Evolutionary conservation across 2,113 vertebrate genomes (phyloP), one percentile per base, ranked within the genome.

Genomic region (Indri indri): DNA sequence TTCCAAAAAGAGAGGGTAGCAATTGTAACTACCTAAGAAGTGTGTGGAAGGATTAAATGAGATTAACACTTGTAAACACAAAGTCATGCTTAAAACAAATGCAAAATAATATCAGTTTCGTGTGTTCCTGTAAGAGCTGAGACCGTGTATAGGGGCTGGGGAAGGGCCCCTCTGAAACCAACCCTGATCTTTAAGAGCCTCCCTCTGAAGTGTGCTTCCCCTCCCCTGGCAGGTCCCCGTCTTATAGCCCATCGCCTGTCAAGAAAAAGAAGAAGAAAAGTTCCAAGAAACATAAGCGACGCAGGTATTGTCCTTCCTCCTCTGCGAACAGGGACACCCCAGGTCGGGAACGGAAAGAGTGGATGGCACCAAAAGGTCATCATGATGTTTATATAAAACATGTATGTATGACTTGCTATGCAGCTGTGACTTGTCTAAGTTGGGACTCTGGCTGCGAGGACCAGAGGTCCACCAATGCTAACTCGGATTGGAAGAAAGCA

Each of bases 251-350:
- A 88, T 99, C 99, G 0, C 99, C 99, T 12, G 98, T 99, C 83
- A 99, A 99, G 98, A 99, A 99, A 97, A 99, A 99, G 98, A 99
- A 99, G 98, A 99, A 99, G 99, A 99, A 99, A 98, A 99, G 99
- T 97, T 99, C 99, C 52, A 99, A 99, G 99, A 99, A 99, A 92
- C 98, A 99, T 98, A 99, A 99, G 97, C 98, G 99, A 95, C 99
- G 98, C 98, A 99, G 99, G 99, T 99, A 99, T 23, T 70, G 68
- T 52, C 20, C 10, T 23, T 25, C 73, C 25, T 27, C 32, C 50
- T 47, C 20, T 17, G 18, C 5, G 25, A 32, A 27, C 32, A 40
- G 81, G 68, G n/a, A 14, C 3, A 3, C 10, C 27, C 52, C 20
- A 1, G 79, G 23, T 13, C 22, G 17, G 4, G 2, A 20, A 37